These are phyloP conservation scores for Numida meleagris DNA, from an alignment of 2,113 vertebrate species.

Conservation along the genomic window DNA sequence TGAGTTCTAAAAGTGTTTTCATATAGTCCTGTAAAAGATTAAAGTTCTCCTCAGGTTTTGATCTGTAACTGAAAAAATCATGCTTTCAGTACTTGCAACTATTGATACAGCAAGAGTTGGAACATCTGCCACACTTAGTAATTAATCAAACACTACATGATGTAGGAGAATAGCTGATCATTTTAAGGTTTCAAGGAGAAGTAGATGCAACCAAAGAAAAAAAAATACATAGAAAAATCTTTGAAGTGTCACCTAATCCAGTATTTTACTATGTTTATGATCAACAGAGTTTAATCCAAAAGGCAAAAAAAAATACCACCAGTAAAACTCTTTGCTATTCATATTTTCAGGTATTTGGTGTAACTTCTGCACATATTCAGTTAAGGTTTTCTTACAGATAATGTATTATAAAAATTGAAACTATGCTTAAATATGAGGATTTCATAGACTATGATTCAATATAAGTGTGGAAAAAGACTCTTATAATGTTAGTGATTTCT, in stretches of 20 bases:
- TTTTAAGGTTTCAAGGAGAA: neutral
- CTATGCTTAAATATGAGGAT: neutral
- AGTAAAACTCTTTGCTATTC: neutral
- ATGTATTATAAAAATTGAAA: neutral
- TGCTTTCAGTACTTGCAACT: neutral
- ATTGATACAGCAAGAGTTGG: neutral
- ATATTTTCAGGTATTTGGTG: neutral
- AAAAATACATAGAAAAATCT: neutral
- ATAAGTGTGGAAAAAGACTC: rapidly evolving
- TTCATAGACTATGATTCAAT: neutral
- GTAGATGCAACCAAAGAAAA: neutral
- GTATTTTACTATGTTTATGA: neutral
- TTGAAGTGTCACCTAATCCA: neutral
- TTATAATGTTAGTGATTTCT: neutral
- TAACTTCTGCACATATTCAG: neutral
- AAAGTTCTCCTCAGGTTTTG: neutral
- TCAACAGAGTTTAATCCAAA: neutral
- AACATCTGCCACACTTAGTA: neutral
- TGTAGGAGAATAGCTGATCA: no score
- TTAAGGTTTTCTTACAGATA: neutral
- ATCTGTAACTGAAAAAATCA: neutral
- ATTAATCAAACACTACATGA: neutral
- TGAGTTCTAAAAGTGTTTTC: neutral
- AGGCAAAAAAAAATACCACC: neutral
- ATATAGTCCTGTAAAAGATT: neutral